Evolutionary conservation across 2,888 invertebrate genomes (phyloP), one percentile per base, ranked within the genome.

Genomic region (Heteropelma amictum): DNA sequence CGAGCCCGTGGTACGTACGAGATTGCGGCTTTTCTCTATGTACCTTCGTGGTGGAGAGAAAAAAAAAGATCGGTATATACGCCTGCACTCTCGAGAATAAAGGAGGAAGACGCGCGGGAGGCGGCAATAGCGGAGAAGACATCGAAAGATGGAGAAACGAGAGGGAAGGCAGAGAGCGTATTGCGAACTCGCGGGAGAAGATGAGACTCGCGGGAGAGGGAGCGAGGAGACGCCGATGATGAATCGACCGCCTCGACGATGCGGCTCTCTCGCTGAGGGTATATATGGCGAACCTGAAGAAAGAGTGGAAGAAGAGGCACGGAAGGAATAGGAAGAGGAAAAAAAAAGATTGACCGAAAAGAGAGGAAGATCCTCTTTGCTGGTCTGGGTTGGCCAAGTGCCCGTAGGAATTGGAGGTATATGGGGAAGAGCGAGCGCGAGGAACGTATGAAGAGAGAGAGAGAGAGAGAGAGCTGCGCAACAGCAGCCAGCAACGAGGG

Each of bases 211-310:
- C 78, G 76, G 79, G 77, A 79, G 77, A 79, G 80, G 68, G 45
- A 73, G 74, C 51, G 72, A 71, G 77, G 79, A 82, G 83, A 84
- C 81, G 81, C 82, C 80, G 84, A 86, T 87, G 87, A 87, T 86
- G 85, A 85, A 87, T 86, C 82, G 83, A 82, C 82, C 79, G 79
- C 72, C 78, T 77, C 76, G 78, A 79, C 72, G 69, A 65, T 71
- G 70, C 69, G 71, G 63, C 71, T 71, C 74, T 61, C 56, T 54
- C 45, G 53, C 56, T 70, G 61, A 61, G 71, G 67, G 75, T 75
- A 67, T 74, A 65, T 73, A 71, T 71, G 63, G 67, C 61, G 42
- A 56, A 65, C 17, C 61, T 78, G 77, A 76, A 78, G 79, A 79
- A 78, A 69, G 73, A 61, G 65, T 49, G 40, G 74, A 72, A 67